phyloP scores from a whole-genome alignment of 1,140 invertebrate genomes.

The Thrips palmi region DNA sequence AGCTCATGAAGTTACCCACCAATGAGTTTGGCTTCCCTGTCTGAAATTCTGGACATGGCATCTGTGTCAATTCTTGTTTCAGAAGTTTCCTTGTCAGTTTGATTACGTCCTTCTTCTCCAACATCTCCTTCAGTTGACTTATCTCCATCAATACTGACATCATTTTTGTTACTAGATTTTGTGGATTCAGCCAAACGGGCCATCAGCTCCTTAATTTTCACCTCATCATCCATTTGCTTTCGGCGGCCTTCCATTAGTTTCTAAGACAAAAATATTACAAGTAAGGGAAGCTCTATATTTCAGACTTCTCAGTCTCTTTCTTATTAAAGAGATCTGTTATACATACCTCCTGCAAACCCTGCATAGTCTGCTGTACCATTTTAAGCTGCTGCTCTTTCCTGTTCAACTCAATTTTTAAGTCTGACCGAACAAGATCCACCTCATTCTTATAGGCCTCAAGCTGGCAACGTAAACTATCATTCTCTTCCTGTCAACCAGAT shows the following conservation, averaged over 20 bases:
- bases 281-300: neutral
- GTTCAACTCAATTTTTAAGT: slow-evolving; percentile 44
- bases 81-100: slow-evolving; percentile 13
- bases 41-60: slow-evolving; percentile 23
- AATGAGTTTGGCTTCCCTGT: slow-evolving; percentile 44
- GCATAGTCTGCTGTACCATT: slow-evolving; percentile 53
- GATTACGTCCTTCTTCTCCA: slow-evolving; percentile 12
- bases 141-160: slow-evolving; percentile 29
- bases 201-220: slow-evolving; percentile 36
- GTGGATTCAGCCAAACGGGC: slow-evolving; percentile 22
- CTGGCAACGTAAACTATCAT: slow-evolving; percentile 79
- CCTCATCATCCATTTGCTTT: slow-evolving; percentile 39
- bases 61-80: slow-evolving; percentile 20
- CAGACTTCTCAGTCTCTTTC: neutral
- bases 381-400: slow-evolving; percentile 53
- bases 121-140: slow-evolving; percentile 20
- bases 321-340: neutral
- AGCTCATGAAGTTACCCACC: slow-evolving; percentile 18
- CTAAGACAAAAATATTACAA: slow-evolving; percentile 20
- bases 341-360: slow-evolving; percentile 51
- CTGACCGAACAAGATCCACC: slow-evolving; percentile 45
- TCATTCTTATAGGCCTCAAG: slow-evolving; percentile 90
- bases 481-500: slow-evolving; percentile 52
- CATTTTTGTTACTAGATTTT: slow-evolving; percentile 23
- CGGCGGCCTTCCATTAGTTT: slow-evolving; percentile 43